A percentile compares a stretch with the other conserved stretches of the same genome.
These are phyloP conservation scores for Diplodus puntazzo DNA, from an alignment of 2,797 vertebrate genomes.

Conservation along the genomic window DNA sequence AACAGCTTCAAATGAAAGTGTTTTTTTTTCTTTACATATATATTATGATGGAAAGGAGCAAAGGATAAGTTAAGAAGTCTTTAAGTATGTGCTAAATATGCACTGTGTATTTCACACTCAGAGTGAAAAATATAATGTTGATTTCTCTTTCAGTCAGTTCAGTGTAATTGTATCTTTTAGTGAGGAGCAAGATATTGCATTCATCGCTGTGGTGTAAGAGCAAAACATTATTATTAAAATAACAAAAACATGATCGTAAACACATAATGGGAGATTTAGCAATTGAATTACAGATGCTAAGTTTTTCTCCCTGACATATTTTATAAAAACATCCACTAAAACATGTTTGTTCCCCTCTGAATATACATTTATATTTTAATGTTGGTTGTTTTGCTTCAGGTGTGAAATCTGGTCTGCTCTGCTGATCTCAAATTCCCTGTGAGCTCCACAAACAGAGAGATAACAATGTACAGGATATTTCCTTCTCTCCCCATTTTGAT, in stretches of 20 bases:
- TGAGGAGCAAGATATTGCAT: neutral
- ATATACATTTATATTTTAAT: neutral
- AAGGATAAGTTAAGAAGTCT: too few species aligned
- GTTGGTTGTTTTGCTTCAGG: neutral
- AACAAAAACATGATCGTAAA: neutral
- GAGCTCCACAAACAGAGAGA: conserved; percentile 3
- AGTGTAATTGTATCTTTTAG: neutral
- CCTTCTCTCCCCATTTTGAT: neutral
- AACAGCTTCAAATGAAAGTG: neutral
- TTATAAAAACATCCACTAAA: neutral
- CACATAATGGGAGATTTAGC: neutral
- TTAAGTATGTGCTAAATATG: too few species aligned
- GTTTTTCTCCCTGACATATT: neutral
- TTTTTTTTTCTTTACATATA: too few species aligned
- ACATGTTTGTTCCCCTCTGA: neutral
- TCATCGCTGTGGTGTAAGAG: neutral
- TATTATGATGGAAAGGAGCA: neutral
- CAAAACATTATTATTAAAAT: neutral
- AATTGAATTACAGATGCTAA: neutral
- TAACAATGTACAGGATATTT: neutral
- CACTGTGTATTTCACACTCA: neutral
- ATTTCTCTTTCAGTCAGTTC: neutral
- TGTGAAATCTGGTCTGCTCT: conserved; percentile 6
- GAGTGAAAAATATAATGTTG: neutral
- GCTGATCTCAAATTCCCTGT: conserved; percentile 2